phyloP scores from a whole-genome alignment of 1,140 invertebrate genomes.

The Nasonia giraulti region DNA sequence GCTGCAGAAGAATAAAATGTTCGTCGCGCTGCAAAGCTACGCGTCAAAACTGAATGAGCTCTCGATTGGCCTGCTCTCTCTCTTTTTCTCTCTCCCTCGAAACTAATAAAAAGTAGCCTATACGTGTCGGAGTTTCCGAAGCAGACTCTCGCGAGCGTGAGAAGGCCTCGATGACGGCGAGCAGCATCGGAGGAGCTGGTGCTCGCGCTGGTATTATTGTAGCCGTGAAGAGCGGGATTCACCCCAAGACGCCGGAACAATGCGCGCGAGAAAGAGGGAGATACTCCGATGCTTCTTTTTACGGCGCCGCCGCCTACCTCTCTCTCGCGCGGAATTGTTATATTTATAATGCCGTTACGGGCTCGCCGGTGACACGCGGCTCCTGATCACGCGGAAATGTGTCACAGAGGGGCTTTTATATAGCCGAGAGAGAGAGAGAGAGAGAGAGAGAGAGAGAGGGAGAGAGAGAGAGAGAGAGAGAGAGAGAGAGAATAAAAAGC shows the following conservation, averaged over 20 bases:
- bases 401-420: not conserved
- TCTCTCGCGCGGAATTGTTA: not conserved
- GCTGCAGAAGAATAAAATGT: not conserved
- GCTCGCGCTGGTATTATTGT: not conserved
- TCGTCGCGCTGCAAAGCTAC: not conserved
- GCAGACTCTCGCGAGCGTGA: not conserved
- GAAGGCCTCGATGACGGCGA: not conserved
- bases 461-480: no score
- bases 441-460: no score
- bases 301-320: not conserved
- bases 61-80: constrained; percentile 57
- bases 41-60: constrained; percentile 55
- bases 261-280: not conserved
- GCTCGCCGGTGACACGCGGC: not conserved
- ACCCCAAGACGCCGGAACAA: constrained; percentile 25
- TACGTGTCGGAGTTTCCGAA: constrained; percentile 38
- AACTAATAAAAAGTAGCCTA: constrained; percentile 65
- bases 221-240: constrained; percentile 10
- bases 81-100: constrained; percentile 46
- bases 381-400: not conserved
- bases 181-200: no score
- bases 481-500: not conserved
- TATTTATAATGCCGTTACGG: constrained; percentile 25
- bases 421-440: not conserved
- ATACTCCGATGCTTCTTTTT: not conserved